Conservation (phyloP, 2,888 invertebrate species). For the Cheilosia vulpina region DNA sequence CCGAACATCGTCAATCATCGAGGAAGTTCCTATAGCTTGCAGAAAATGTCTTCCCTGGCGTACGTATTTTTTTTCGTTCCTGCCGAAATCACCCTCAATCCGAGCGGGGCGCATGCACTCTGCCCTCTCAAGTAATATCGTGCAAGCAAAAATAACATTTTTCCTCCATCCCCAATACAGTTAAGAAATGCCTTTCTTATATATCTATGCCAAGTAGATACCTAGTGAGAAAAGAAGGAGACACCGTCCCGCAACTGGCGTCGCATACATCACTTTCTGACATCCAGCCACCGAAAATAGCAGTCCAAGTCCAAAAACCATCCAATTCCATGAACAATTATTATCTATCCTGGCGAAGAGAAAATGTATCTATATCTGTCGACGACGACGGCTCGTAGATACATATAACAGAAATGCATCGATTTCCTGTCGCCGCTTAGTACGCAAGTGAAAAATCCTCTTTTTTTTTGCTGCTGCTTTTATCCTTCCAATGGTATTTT, state of each 20-base stretch:
- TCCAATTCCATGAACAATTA: slow-evolving; percentile 48
- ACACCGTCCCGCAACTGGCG: slow-evolving; percentile 55
- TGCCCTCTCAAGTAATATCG: slow-evolving; percentile 28
- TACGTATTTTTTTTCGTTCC: background rate
- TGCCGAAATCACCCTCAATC: slow-evolving; percentile 26
- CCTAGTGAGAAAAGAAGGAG: slow-evolving; percentile 13
- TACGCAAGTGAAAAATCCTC: slow-evolving; percentile 66
- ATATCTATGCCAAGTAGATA: slow-evolving; percentile 43
- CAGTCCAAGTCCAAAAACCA: slow-evolving; percentile 26
- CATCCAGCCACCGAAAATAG: slow-evolving; percentile 57
- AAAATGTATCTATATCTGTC: slow-evolving; percentile 40
- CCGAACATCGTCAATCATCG: too few relatives aligned
- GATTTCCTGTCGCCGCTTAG: slow-evolving; percentile 65
- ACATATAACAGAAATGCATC: slow-evolving; percentile 50
- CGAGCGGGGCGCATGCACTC: slow-evolving; percentile 66
- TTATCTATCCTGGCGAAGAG: slow-evolving; percentile 12
- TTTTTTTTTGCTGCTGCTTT: slow-evolving; percentile 36
- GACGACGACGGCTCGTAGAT: slow-evolving; percentile 1
- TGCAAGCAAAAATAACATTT: slow-evolving; percentile 31
- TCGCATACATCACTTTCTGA: slow-evolving; percentile 65
- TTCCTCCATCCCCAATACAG: slow-evolving; percentile 45
- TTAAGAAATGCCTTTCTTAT: slow-evolving; percentile 16
- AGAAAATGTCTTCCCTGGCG: background rate
- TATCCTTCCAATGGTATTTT: slow-evolving; percentile 54
- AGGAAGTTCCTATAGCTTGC: background rate